Evolutionary conservation across 1,140 invertebrate species (phyloP).

Genomic region (Homalodisca vitripennis): DNA sequence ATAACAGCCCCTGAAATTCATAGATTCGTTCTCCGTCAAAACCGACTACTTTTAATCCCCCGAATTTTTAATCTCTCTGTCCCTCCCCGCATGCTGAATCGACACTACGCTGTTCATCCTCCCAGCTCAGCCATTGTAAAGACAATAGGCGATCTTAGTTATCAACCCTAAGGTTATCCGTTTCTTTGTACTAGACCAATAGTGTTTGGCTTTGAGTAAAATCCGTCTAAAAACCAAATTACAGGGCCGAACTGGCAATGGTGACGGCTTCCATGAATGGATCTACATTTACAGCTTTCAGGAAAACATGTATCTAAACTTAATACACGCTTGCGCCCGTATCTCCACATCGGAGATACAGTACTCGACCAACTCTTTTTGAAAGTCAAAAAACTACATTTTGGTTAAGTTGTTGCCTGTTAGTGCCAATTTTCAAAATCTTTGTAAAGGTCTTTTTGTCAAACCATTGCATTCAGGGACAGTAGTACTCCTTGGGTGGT

Average conservation of each 20-base stretch:
- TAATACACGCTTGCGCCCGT: conserved; percentile 24
- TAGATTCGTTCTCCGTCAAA: no score
- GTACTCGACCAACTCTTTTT: conserved; percentile 28
- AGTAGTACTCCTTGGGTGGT: no score
- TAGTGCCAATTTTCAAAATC: conserved; percentile 29
- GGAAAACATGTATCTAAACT: conserved; percentile 19
- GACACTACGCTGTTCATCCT: no score
- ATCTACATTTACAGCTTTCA: background rate
- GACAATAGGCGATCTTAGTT: no score
- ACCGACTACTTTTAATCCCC: no score
- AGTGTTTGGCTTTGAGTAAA: no score
- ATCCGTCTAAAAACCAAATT: background rate
- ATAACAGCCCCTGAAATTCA: no score
- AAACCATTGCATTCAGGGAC: conserved; percentile 16
- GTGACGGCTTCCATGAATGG: conserved; percentile 4
- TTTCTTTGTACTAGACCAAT: no score
- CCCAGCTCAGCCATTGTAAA: no score
- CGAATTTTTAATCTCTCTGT: background rate
- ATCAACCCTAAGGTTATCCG: no score
- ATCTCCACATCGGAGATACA: conserved; percentile 34
- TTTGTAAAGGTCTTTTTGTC: conserved; percentile 13
- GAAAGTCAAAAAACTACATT: conserved; percentile 30
- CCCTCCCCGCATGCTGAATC: no score
- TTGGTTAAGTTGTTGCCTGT: no score
- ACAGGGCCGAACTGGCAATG: background rate